Evolutionary conservation across 1,140 invertebrate species (phyloP).

Genomic region (Meloidogyne hapla): DNA sequence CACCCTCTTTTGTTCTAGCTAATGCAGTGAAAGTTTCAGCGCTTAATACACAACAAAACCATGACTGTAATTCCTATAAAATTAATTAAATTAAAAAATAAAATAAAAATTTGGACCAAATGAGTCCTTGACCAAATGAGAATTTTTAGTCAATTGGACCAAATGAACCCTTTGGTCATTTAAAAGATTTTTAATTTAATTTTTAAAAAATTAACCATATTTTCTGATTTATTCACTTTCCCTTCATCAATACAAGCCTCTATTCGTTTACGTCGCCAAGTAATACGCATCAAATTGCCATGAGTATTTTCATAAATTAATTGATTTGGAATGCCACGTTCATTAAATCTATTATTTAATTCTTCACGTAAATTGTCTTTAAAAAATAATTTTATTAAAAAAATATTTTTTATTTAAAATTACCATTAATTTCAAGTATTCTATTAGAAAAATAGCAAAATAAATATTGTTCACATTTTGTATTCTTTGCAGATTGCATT

Average conservation of each 20-base stretch:
- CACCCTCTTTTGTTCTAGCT: slow-evolving; percentile 28
- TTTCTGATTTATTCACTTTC: slow-evolving; percentile 37
- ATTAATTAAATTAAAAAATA: too few species aligned
- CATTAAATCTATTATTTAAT: slow-evolving; percentile 31
- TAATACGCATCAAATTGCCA: slow-evolving; percentile 25
- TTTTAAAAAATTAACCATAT: slow-evolving; percentile 39
- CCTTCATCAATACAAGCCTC: slow-evolving; percentile 44
- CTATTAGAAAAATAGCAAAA: slow-evolving; percentile 47
- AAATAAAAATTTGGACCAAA: too few species aligned
- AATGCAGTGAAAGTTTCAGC: slow-evolving; percentile 43
- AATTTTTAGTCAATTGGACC: too few species aligned
- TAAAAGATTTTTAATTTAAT: too few species aligned
- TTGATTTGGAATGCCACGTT: slow-evolving; percentile 43
- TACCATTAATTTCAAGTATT: slow-evolving; percentile 43
- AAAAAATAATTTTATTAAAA: slow-evolving; percentile 6
- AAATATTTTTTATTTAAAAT: slow-evolving; percentile 12
- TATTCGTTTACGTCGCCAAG: slow-evolving; percentile 43
- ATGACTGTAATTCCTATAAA: slow-evolving; percentile 38
- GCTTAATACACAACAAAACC: slow-evolving; percentile 43
- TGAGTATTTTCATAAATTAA: slow-evolving; percentile 31
- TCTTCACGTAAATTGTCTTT: slow-evolving; percentile 31
- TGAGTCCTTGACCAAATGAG: too few species aligned
- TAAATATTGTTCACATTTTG: slow-evolving; percentile 57
- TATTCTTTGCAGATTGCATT: slow-evolving; percentile 52
- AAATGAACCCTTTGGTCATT: too few species aligned